Conservation (phyloP, 2,888 invertebrate genomes). For the Drosophila tripunctata region DNA sequence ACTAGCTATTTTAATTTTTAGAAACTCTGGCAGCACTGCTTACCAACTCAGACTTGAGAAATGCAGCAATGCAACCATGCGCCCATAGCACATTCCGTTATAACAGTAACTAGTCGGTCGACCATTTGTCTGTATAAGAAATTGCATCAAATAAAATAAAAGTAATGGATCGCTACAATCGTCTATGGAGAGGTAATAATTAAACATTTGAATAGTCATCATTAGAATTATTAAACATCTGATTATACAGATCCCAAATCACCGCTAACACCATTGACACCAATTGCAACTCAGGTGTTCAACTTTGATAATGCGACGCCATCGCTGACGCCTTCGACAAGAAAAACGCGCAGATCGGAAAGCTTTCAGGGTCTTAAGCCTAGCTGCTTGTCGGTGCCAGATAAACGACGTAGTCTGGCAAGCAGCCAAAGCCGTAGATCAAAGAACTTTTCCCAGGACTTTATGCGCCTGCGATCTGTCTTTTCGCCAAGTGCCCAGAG, state of each 20-base stretch:
- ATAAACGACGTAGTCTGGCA: not conserved
- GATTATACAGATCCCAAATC: conserved; percentile 61
- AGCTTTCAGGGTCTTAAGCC: not conserved
- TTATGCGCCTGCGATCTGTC: conserved; percentile 49
- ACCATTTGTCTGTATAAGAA: not conserved
- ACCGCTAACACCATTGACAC: conserved; percentile 70
- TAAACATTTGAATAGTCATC: no score
- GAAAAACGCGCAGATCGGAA: not conserved
- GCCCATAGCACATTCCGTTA: conserved; percentile 5
- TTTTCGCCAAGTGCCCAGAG: conserved; percentile 53
- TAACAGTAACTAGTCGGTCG: not conserved
- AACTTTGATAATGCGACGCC: conserved; percentile 50
- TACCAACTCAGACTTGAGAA: not conserved
- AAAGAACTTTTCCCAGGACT: conserved; percentile 43
- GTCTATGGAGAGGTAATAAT: conserved; percentile 68
- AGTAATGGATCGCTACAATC: conserved; percentile 62
- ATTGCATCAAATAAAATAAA: not conserved
- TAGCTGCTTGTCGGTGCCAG: not conserved
- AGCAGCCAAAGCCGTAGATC: not conserved
- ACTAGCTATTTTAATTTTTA: no score
- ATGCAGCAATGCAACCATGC: no score
- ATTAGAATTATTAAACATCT: not conserved
- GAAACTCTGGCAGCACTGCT: not conserved
- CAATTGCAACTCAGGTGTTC: conserved; percentile 57
- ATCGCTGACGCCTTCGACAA: conserved; percentile 9